Conservation (phyloP, 2,888 invertebrate species). For the Buathra laborator region DNA sequence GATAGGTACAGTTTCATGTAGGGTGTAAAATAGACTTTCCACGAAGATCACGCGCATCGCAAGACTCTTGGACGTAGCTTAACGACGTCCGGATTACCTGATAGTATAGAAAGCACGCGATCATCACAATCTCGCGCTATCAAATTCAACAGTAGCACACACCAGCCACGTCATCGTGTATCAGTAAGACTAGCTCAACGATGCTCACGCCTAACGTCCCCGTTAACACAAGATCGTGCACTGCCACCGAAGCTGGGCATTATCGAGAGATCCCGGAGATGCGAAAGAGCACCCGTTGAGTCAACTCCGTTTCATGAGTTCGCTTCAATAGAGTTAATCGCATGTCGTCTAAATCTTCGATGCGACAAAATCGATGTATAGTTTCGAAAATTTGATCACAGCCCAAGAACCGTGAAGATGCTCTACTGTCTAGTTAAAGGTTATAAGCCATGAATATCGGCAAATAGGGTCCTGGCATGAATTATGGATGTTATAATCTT, state of each 20-base stretch:
- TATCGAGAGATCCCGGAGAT: slow-evolving; percentile 23
- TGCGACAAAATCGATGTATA: slow-evolving; percentile 19
- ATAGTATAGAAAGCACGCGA: slow-evolving; percentile 19
- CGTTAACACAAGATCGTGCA: slow-evolving; percentile 31
- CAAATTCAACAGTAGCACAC: slow-evolving; percentile 22
- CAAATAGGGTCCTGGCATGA: no score
- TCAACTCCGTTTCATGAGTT: slow-evolving; percentile 13
- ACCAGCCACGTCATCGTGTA: slow-evolving; percentile 29
- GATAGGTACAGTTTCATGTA: neutral
- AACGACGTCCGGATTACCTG: slow-evolving; percentile 43
- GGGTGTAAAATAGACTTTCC: neutral
- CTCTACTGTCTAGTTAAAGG: no score
- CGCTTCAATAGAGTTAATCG: slow-evolving; percentile 34
- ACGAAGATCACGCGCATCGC: slow-evolving; percentile 11
- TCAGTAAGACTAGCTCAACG: slow-evolving; percentile 18
- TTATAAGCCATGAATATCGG: no score
- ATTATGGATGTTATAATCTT: no score
- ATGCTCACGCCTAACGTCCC: slow-evolving; percentile 5
- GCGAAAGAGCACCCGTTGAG: slow-evolving; percentile 38
- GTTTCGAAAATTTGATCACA: no score
- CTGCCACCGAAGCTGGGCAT: neutral
- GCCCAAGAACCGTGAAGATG: no score
- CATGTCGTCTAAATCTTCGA: slow-evolving; percentile 19
- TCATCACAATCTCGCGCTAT: slow-evolving; percentile 35
- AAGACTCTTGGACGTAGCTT: slow-evolving; percentile 26